Evolutionary conservation across 2,113 vertebrate genomes (phyloP).

Genomic region (Rhinoptilus africanus): DNA sequence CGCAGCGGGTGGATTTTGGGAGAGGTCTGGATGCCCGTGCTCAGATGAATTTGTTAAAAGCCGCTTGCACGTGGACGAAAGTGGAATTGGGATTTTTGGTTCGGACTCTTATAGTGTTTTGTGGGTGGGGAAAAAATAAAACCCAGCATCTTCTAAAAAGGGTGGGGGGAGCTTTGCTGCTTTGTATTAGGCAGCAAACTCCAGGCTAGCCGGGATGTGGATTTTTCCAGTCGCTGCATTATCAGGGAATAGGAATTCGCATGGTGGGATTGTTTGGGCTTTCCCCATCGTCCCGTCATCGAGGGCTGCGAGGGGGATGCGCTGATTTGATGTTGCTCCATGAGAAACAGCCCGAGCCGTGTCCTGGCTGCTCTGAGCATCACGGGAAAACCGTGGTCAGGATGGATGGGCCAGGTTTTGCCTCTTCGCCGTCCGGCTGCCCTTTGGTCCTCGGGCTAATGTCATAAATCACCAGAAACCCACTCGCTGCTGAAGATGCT

Average conservation of each 20-base stretch:
- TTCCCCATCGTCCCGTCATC: not conserved
- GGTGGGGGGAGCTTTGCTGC: not conserved
- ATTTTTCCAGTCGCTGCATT: not conserved
- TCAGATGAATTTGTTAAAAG: not conserved
- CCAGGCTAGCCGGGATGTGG: rapidly evolving
- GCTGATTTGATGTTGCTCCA: not conserved
- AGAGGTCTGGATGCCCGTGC: not conserved
- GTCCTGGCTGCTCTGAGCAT: not conserved
- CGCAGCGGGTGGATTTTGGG: rapidly evolving
- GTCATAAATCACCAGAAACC: not conserved
- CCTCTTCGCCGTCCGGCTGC: not conserved
- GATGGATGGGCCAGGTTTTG: not conserved
- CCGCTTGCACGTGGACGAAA: not conserved
- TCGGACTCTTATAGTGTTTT: not conserved
- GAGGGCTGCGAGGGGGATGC: not conserved
- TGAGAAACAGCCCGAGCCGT: not conserved
- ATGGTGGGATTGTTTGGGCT: not conserved
- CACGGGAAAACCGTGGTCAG: not conserved
- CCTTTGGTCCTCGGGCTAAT: not conserved
- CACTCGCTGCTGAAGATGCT: not conserved
- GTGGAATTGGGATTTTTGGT: not conserved
- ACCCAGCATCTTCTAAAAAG: not conserved
- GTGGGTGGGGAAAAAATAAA: not conserved
- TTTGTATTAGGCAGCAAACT: not conserved
- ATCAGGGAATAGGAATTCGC: not conserved